Base-by-base conservation (phyloP, 2,888 invertebrate genomes). In the Parascotia fuliginaria region DNA sequence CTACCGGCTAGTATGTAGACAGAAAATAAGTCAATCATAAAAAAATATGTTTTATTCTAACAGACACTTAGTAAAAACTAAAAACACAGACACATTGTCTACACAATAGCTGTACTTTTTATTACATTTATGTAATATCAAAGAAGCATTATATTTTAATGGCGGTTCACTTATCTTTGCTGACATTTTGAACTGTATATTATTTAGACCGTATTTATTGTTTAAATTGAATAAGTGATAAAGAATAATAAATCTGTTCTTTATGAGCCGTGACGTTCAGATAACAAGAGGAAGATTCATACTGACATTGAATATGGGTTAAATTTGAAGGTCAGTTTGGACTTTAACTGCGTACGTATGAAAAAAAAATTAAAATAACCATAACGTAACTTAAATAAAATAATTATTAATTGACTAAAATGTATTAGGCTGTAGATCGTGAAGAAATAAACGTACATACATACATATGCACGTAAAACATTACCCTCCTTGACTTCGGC, bases 161-260 rank as follows among this genome's bases (percentile, higher is more conserved):
- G 36, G 39, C 41, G 40, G 34, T 12, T 49, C 14, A 47, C 39
- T 60, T 65, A 65, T 63, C 63, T 36, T 27, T 28, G 38, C 28
- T 66, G 67, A 63, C 66, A 63, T 44, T 59, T 13, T 62, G 65
- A 65, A 53, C 66, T 39, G 2, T 41, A 22, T 44, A 36, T 45
- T 60, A 50, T 57, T 55, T 53, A 48, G 64, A 51, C 66, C 60
- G 58, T 58, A 66, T 58, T 59, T 55, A 58, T 54, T 64, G 51
- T 51, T 60, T 24, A 24, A 65, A 66, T 53, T 61, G 47, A 57
- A 54, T 45, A 46, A 27, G 52, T 56, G 50, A 56, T 67, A 66
- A 60, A 44, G 13, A 32, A 5, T 39, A 59, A 55, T 57, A 60
- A 51, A 56, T 48, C 51, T 52, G 42, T 16, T 42, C 11, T 57